Conservation (phyloP, 2,113 vertebrate species). For the Coracopsis vasa region DNA sequence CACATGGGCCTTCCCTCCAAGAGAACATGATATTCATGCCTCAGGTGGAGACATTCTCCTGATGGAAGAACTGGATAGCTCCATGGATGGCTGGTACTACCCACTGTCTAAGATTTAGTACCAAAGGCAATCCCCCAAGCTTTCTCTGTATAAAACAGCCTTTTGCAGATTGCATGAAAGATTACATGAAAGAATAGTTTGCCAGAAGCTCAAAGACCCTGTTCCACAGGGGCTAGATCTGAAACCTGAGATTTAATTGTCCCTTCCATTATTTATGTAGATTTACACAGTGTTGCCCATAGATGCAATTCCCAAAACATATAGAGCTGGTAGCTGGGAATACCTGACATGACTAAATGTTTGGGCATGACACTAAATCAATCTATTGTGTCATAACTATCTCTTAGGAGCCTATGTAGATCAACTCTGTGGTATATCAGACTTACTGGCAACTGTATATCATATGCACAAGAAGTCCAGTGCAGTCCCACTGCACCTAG, state of each 20-base stretch:
- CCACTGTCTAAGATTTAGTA: not conserved
- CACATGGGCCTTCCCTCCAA: not conserved
- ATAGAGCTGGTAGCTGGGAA: not conserved
- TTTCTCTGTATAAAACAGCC: not conserved
- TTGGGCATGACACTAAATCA: not conserved
- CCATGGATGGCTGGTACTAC: not conserved
- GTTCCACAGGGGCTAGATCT: not conserved
- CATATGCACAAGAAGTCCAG: not conserved
- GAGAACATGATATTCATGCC: not conserved
- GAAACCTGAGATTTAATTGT: not conserved
- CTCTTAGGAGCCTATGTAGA: not conserved
- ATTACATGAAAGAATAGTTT: not conserved
- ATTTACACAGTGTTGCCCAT: not conserved
- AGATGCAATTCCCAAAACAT: not conserved
- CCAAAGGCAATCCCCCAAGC: not conserved
- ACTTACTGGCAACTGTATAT: not conserved
- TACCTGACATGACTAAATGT: not conserved
- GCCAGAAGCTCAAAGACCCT: not conserved
- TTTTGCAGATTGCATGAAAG: not conserved
- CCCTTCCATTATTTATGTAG: not conserved
- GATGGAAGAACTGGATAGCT: not conserved
- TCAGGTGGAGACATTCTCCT: not conserved
- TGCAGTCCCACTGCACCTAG: not conserved
- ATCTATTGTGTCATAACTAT: not conserved
- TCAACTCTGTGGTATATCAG: not conserved